Evolutionary conservation across 1,140 invertebrate species (phyloP).

Genomic region (Brachionus angularis): DNA sequence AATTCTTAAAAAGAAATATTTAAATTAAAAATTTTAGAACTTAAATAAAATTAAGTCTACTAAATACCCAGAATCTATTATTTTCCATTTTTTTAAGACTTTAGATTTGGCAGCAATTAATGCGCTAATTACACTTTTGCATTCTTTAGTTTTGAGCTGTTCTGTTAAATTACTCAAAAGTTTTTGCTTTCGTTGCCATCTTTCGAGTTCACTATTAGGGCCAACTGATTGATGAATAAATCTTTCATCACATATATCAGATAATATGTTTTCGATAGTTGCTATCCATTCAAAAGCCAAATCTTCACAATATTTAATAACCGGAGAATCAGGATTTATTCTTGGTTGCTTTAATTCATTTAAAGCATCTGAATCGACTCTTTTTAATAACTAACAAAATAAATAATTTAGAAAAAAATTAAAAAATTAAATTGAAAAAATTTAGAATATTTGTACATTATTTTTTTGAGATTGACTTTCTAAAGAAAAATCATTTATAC

Average conservation of each 20-base stretch:
- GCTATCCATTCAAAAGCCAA: slow-evolving; percentile 57
- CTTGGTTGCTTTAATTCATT: slow-evolving; percentile 57
- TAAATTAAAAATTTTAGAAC: too few relatives aligned
- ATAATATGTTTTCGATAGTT: slow-evolving; percentile 55
- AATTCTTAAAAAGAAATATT: slow-evolving; percentile 49
- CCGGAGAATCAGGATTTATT: slow-evolving; percentile 51
- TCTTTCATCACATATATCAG: slow-evolving; percentile 56
- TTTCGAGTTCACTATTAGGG: slow-evolving; percentile 55
- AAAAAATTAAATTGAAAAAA: neutral
- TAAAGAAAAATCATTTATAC: slow-evolving; percentile 7
- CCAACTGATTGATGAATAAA: slow-evolving; percentile 57
- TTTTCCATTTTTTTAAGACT: slow-evolving; percentile 57
- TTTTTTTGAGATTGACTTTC: slow-evolving; percentile 38
- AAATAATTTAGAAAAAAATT: neutral
- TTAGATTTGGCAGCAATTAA: slow-evolving; percentile 57
- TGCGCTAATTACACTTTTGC: slow-evolving; percentile 56
- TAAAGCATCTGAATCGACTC: slow-evolving; percentile 53
- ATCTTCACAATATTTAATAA: slow-evolving; percentile 56
- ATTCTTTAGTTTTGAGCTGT: slow-evolving; percentile 57
- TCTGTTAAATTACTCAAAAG: slow-evolving; percentile 55
- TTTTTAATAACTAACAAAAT: slow-evolving; percentile 51
- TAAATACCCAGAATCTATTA: slow-evolving; percentile 56
- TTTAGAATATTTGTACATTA: slow-evolving; percentile 25
- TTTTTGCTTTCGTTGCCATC: slow-evolving; percentile 54
- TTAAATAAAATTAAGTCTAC: slow-evolving; percentile 23